These are phyloP conservation scores for Zaprionus kolodkinae DNA, from an alignment of 1,140 invertebrate genomes.

Conservation along the genomic window DNA sequence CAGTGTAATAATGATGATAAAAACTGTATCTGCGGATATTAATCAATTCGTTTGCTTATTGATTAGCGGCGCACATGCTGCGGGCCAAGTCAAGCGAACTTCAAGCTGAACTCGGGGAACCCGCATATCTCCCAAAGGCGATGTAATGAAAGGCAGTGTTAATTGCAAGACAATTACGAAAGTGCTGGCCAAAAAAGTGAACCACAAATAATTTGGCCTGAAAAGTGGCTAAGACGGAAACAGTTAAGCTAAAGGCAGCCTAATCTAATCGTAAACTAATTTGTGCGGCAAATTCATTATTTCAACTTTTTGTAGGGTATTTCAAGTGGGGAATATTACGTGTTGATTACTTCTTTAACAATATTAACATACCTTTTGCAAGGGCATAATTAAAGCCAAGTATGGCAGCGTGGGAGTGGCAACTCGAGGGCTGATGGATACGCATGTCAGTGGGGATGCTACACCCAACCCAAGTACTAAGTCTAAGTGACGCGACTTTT, in stretches of 20 bases:
- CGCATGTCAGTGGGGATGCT: background rate
- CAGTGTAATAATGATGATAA: conserved; percentile 23
- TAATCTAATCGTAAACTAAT: conserved; percentile 75
- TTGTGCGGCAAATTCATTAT: conserved; percentile 57
- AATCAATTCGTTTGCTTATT: conserved; percentile 66
- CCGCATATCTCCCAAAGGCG: conserved; percentile 34
- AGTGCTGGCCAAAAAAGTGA: conserved; percentile 20
- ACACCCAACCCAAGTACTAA: conserved; percentile 2
- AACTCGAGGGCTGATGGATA: conserved; percentile 47
- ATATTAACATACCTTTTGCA: background rate
- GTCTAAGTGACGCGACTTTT: conserved; percentile 67
- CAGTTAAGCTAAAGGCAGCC: conserved; percentile 30
- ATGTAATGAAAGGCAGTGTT: conserved; percentile 56
- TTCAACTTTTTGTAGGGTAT: background rate
- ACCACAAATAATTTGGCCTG: conserved; percentile 14
- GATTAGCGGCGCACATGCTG: conserved; percentile 56
- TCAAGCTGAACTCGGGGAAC: conserved; percentile 31
- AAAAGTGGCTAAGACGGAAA: conserved; percentile 15
- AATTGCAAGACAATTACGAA: conserved; percentile 70
- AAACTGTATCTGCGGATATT: conserved; percentile 46
- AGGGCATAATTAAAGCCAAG: conserved; percentile 60
- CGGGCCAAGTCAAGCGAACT: conserved; percentile 16
- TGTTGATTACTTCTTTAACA: conserved; percentile 24
- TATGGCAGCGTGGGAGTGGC: conserved; percentile 40
- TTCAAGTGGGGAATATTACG: background rate